phyloP scores from a whole-genome alignment of 2,797 vertebrate species.

The Peromyscus nudipes region DNA sequence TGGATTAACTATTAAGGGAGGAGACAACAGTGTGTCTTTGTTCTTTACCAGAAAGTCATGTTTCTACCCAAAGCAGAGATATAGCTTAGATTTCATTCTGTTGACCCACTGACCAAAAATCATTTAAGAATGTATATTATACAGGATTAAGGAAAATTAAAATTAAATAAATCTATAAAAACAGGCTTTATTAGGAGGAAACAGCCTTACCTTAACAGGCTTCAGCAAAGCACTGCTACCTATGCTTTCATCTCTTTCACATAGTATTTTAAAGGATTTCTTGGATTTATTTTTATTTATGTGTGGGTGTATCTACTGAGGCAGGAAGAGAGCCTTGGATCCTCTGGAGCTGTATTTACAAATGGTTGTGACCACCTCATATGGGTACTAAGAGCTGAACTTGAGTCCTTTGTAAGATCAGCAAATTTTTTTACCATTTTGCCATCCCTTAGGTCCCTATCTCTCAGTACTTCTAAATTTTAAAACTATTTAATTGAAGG shows the following conservation, averaged over 20 bases:
- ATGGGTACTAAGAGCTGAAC: neutral
- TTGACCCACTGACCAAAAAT: neutral
- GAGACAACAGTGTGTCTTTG: neutral
- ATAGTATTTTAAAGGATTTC: neutral
- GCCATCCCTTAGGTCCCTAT: neutral
- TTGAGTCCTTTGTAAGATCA: neutral
- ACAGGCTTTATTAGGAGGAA: neutral
- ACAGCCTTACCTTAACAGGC: neutral
- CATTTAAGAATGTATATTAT: neutral
- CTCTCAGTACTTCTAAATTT: conserved; percentile 53
- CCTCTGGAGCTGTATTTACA: neutral
- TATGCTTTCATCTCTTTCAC: neutral
- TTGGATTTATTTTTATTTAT: neutral
- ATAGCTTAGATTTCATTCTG: neutral
- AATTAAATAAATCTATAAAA: neutral
- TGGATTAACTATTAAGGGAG: neutral
- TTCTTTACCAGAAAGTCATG: neutral
- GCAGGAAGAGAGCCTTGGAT: neutral
- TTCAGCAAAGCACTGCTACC: no score
- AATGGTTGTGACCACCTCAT: neutral
- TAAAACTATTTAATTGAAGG: neutral
- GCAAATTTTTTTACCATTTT: neutral
- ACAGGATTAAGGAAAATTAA: neutral
- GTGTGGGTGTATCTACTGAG: neutral
- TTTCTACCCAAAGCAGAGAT: neutral